Evolutionary conservation across 35 echinoderm and acorn worm species (phyloP).

Genomic region (Eucidaris tribuloides): DNA sequence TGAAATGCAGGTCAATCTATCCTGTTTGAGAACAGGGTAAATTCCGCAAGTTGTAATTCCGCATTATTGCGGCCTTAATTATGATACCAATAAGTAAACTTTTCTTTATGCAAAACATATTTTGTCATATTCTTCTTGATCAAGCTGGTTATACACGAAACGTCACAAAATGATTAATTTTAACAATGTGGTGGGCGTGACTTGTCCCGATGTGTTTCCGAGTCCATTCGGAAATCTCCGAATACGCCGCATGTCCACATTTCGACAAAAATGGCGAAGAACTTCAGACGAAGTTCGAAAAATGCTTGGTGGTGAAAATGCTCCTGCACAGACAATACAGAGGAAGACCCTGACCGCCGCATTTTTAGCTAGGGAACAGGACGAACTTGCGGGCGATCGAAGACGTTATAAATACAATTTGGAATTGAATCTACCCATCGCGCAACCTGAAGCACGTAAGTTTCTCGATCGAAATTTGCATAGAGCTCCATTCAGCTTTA

Average conservation of each 20-base stretch:
- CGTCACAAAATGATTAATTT: neutral
- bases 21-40: too few relatives aligned
- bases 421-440: conserved; percentile 47
- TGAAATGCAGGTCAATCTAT: too few relatives aligned
- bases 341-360: conserved; percentile 86
- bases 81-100: too few relatives aligned
- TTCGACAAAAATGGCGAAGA: conserved; percentile 83
- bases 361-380: conserved; percentile 96
- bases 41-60: too few relatives aligned
- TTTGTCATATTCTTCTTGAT: too few relatives aligned
- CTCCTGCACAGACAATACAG: conserved; percentile 32
- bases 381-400: conserved; percentile 96
- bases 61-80: too few relatives aligned
- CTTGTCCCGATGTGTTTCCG: neutral
- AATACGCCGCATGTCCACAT: neutral
- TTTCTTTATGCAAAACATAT: too few relatives aligned
- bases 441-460: neutral
- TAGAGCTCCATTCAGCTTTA: too few relatives aligned
- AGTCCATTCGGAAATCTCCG: neutral
- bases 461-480: too few relatives aligned
- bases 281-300: conserved; percentile 22
- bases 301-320: conserved; percentile 56
- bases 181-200: neutral
- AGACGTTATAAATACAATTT: conserved; percentile 91
- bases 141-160: too few relatives aligned